These are phyloP conservation scores for Mixornis gularis DNA, from an alignment of 2,113 vertebrate genomes.

Conservation along the genomic window DNA sequence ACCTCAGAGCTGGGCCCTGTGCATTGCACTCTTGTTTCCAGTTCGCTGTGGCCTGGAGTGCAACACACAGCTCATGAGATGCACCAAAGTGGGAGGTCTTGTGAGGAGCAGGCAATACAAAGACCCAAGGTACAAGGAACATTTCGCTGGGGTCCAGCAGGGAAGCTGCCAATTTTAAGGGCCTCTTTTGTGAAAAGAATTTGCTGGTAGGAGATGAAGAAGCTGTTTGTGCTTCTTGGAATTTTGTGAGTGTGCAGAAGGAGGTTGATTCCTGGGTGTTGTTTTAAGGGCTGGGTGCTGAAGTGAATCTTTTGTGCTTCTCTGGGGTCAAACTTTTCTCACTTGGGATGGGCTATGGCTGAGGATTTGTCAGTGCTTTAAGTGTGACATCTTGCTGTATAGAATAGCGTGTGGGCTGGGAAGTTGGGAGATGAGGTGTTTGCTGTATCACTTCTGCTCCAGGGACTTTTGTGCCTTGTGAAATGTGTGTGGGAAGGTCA, in stretches of 20 bases:
- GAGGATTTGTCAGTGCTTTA: not conserved
- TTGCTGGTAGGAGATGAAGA: constrained; percentile 19
- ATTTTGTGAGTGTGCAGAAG: not conserved
- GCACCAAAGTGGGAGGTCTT: constrained; percentile 66
- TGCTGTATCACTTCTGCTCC: not conserved
- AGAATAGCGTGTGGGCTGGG: not conserved
- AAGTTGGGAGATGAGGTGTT: not conserved
- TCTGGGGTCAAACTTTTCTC: not conserved
- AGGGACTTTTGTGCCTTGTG: not conserved
- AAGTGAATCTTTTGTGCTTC: not conserved
- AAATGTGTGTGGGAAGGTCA: not conserved
- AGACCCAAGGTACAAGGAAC: constrained; percentile 46
- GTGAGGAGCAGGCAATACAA: not conserved
- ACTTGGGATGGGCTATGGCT: not conserved
- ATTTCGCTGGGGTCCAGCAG: constrained; percentile 41
- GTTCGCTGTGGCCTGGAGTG: constrained; percentile 63
- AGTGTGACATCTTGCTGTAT: not conserved
- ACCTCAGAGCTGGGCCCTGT: constrained; percentile 47
- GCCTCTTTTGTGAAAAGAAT: constrained; percentile 18
- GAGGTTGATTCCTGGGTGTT: not conserved
- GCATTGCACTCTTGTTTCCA: constrained; percentile 56
- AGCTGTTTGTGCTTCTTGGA: not conserved
- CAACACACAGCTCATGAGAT: constrained; percentile 54
- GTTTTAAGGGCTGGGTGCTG: not conserved
- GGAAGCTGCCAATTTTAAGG: constrained; percentile 40